Evolutionary conservation across 2,888 invertebrate species (phyloP), one percentile per base, ranked within the genome.

Genomic region (Machimus rusticus): DNA sequence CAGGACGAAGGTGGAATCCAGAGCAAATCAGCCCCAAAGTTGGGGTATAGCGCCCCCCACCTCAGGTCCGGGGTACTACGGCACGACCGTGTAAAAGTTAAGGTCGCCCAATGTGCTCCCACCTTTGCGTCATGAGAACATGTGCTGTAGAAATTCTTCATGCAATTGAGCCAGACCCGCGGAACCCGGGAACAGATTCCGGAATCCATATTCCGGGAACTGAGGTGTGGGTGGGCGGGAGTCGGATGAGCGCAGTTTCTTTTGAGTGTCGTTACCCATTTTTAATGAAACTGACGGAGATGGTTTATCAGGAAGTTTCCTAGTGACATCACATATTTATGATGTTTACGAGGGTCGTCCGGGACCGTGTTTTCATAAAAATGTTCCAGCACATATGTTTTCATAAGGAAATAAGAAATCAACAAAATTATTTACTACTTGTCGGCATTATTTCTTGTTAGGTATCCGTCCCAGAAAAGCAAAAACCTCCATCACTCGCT

Each of bases 61-160:
- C 51, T 34, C 34, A 79, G 12, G 46, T 46, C 28, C n/a, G 0
- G 23, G 81, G 43, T 78, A 23, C 78, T 78, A 43, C 43, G 78
- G 78, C 12, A 78, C 78, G 78, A 78, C 78, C 14, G 43, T 43
- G 78, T 78, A 78, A 78, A 78, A 39, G 19, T 39, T 43, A 78
- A 81, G 55, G 81, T 81, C 81, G 81, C 16, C 51, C 14, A 51
- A 55, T 81, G 51, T 31, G 55, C 46, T 19, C 28, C 66, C 12
- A 66, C 66, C 66, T 16, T 66, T 66, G 66, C 66, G 66, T 23
- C 78, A 78, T 19, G 39, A 14, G 37, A 39, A 78, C 23, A 43
- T 78, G 23, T 39, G 23, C 78, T 14, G 37, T 43, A 78, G 37
- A 46, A 16, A 4, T 8, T 34, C 16, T 37, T 66, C 28, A 28